Base-by-base conservation (phyloP, 2,888 invertebrate species). In the Caenorhabditis japonica region DNA sequence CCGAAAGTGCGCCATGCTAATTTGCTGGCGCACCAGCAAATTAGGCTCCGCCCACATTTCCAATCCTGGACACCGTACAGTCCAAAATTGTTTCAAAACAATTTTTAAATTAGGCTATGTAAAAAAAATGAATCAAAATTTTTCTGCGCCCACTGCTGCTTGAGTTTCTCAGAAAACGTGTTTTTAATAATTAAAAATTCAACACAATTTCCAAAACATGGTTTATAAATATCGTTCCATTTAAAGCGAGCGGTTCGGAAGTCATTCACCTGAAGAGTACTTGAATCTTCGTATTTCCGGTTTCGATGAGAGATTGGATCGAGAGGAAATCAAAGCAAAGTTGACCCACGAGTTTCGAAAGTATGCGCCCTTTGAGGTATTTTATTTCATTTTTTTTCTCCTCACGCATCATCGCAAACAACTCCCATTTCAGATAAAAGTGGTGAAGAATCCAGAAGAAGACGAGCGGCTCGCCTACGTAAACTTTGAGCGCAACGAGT, bases 261-360 rank as follows among this genome's bases (percentile, higher is more conserved):
- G 80, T 23, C 85, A 85, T 52, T 86, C 86, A 1, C 87, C 87
- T 0, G 87, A 87, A 55, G 85, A 85, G 46, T 87, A 87, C 58
- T 55, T 84, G 69, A 88, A 87, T 61, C 69, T 87, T 36, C 81
- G 87, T 1, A 79, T 87, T 17, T 81, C 84, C 8, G 81, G 84
- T 19, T 79, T 87, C 38, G 80, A 84, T 33, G 75, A 80, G 3
- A 61, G 76, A 8, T 34, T 85, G 46, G 70, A 72, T 33, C 74
- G 84, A n/a, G 85, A 85, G 5, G 83, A 87, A 30, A 83, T 87
- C 38, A 79, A 81, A 13, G 41, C 60, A 1, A 64, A 80, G 23
- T 51, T 87, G 27, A 82, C 84, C 17, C 61, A 72, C 0, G 85
- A 85, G 52, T 83, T 87, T 52, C 47, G 73, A 30, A 74, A 79